Conservation (phyloP, 2,113 vertebrate genomes). For the Hippocampus mohnikei region DNA sequence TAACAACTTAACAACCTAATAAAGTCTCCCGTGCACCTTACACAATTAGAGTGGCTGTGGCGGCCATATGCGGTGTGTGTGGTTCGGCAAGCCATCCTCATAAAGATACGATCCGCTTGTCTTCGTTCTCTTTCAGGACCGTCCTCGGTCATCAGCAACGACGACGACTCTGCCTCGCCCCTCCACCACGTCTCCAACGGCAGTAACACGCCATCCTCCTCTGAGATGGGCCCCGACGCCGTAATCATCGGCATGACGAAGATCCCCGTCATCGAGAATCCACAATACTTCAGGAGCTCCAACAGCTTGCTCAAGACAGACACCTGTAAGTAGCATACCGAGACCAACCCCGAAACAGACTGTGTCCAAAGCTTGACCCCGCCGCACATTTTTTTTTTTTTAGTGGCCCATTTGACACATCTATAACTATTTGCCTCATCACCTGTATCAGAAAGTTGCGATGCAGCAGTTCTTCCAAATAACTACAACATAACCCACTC, state of each 20-base stretch:
- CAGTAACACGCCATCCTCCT: conserved; percentile 91
- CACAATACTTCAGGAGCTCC: conserved; percentile 93
- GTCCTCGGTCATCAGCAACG: conserved; percentile 94
- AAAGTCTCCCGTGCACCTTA: conserved; percentile 15
- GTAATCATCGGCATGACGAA: conserved; percentile 97
- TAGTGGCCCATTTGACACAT: no score
- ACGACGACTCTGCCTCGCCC: conserved; percentile 91
- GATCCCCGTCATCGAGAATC: conserved; percentile 95
- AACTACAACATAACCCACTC: no score
- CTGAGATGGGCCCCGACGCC: conserved; percentile 88
- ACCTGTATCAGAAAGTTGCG: neutral
- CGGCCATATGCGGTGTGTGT: neutral
- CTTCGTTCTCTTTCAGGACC: conserved; percentile 71
- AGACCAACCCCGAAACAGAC: neutral
- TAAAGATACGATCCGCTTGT: conserved; percentile 2
- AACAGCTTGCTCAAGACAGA: conserved; percentile 91
- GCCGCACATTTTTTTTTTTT: no score
- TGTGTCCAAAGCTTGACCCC: no score
- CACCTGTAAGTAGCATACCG: conserved; percentile 80
- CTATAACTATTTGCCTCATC: no score
- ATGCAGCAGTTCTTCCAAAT: neutral
- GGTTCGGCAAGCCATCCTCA: neutral
- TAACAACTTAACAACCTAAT: conserved; percentile 28
- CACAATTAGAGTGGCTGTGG: conserved; percentile 1
- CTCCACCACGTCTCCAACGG: conserved; percentile 95